Percentiles rank a stretch among this genome's conserved stretches.
phyloP scores from a whole-genome alignment of 2,797 vertebrate genomes.

The Eulemur rubriventer region DNA sequence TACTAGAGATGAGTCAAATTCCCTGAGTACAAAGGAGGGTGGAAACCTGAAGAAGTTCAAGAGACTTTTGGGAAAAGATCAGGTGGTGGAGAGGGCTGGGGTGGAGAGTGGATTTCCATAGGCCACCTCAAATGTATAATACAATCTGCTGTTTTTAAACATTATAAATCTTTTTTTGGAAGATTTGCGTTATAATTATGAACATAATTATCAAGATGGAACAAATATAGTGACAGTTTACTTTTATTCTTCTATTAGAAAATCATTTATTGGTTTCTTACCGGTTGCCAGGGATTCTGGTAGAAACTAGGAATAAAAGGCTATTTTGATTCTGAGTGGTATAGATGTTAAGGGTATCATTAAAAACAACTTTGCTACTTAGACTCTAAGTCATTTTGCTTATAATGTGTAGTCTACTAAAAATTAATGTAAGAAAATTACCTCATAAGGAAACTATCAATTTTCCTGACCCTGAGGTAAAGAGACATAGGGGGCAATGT shows the following conservation, averaged over 20 bases:
- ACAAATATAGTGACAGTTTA: not conserved
- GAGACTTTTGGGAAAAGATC: not conserved
- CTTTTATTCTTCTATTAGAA: not conserved
- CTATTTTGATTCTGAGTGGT: not conserved
- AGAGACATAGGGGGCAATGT: not conserved
- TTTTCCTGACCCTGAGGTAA: not conserved
- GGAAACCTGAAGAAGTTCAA: not conserved
- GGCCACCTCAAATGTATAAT: not conserved
- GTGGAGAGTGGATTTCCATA: not conserved
- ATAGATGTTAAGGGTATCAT: not conserved
- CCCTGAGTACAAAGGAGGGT: not conserved
- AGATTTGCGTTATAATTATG: not conserved
- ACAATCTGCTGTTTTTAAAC: not conserved
- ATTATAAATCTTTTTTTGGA: not conserved
- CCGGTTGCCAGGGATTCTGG: not conserved
- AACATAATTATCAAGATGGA: not conserved
- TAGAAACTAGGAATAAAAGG: conserved; percentile 17
- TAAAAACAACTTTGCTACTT: not conserved
- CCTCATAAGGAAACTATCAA: not conserved
- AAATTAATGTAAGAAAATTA: not conserved
- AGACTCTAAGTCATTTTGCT: not conserved
- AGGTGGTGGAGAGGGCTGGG: not conserved
- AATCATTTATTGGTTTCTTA: not conserved
- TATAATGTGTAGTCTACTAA: not conserved
- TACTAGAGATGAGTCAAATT: not conserved